Evolutionary conservation across 1,140 invertebrate species (phyloP), one percentile per base, ranked within the genome.

Genomic region (Drosophila subpulchrella): DNA sequence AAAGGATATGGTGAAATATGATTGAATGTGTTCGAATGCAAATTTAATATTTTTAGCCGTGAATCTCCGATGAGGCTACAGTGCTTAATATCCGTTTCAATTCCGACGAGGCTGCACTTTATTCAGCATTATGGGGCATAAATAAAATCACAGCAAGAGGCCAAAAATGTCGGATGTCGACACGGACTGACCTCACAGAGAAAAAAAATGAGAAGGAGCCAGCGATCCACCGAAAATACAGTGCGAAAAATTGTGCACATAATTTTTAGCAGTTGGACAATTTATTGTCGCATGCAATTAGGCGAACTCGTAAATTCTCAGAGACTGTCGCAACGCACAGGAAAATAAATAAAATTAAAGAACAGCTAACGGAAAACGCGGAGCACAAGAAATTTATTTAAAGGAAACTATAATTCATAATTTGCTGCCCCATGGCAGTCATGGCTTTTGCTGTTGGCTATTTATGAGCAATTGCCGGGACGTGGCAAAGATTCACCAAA

Each of bases 251-350:
- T 86, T 72, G 68, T 70, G 74, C 77, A 65, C 82, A 88, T 86
- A 78, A 86, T 86, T 88, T 82, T 77, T 46, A 75, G 70, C 78
- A 88, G 83, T 79, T 76, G 71, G 44, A 75, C 57, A 89, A 88
- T 88, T 88, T 88, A 88, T 88, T 81, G 77, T 83, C 77, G 51
- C 74, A 54, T 84, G 84, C 84, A 88, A 88, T 88, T 88, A 88
- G 80, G 68, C 65, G 70, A 62, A 68, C 73, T 89, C 84, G 80
- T 88, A 88, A 88, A 88, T 88, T 68, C 58, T 63, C 12, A 17
- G 54, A 46, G 67, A 73, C 71, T 78, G 73, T 75, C 62, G 78
- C 82, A 61, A 54, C 75, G 55, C 58, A 68, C 68, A 58, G 60
- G 44, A 61, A 66, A 67, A 86, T 86, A 86, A 86, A 86, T 86